Base-by-base conservation (phyloP, 2,113 vertebrate genomes). In the Bujurquina vittata region DNA sequence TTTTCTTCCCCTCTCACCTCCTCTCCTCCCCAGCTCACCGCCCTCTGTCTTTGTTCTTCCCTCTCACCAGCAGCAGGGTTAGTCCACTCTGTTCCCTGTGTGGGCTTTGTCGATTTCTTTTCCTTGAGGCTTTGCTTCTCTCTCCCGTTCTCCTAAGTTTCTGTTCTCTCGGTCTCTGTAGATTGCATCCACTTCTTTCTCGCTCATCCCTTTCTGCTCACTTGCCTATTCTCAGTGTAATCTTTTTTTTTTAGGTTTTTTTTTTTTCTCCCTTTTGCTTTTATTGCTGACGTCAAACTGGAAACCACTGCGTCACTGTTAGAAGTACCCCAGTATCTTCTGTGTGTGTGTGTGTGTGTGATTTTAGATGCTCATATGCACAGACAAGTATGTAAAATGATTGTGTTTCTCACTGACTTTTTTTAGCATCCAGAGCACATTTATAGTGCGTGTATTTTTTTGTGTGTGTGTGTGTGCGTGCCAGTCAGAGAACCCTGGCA, bases 91-190 rank as follows among this genome's bases (percentile, higher is more conserved):
- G 72, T 76, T 91, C 84, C 75, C 59, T 82, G 85, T 90, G 88
- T 92, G 73, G 90, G 89, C 79, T 87, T 20, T 63, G 84, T 87
- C 69, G 57, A 90, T 88, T 79, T 88, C 63, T 77, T 75, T 79
- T 83, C 83, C 80, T 84, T 75, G 17, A 87, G 83, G 84, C 87
- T 85, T 85, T 88, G 81, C 60, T 88, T 29, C 46, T 83, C 69
- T 69, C 82, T 58, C 83, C 33, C 69, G 33, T 69, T 84, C 62
- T 88, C 55, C 43, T 17, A 67, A 59, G 67, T 90, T 87, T 85
- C 15, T 81, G 67, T 35, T 75, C 73, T 72, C 31, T 54, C 11
- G 2, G 56, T 79, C 65, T 82, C 58, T 57, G 10, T 62, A 57
- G 57, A 67, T 83, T 29, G 65, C 67, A 81, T 85, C 23, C n/a